A percentile compares a stretch with the other conserved stretches of the same genome.
Conservation (phyloP, 1,140 invertebrate genomes). For the Hyposmocoma kahamanoa region DNA sequence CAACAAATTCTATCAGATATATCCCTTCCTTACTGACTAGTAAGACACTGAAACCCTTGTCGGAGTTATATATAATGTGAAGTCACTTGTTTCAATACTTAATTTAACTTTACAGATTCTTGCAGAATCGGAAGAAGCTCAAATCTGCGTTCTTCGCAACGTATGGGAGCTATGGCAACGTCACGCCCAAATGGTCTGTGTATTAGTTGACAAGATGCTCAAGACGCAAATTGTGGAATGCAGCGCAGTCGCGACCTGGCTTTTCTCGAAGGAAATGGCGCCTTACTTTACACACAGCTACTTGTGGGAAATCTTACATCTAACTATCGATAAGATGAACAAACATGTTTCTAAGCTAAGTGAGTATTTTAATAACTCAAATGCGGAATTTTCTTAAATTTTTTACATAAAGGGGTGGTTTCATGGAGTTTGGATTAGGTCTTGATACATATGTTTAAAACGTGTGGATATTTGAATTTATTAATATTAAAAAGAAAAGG, state of each 20-base stretch:
- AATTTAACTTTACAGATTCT: constrained; percentile 83
- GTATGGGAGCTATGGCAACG: constrained; percentile 95
- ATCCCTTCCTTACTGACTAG: no score
- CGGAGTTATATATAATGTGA: no score
- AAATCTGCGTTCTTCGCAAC: constrained; percentile 94
- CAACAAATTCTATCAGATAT: no score
- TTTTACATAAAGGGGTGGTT: no score
- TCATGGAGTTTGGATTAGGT: no score
- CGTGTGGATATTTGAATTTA: no score
- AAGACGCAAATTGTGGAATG: constrained; percentile 98
- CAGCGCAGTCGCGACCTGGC: constrained; percentile 97
- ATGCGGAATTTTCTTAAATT: neutral
- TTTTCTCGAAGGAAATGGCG: constrained; percentile 98
- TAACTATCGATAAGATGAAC: constrained; percentile 97
- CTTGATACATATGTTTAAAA: no score
- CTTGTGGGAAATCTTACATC: constrained; percentile 97
- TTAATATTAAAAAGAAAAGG: no score
- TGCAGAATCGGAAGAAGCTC: constrained; percentile 95
- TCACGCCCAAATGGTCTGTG: constrained; percentile 97
- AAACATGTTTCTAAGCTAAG: constrained; percentile 92
- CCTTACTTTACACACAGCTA: constrained; percentile 95
- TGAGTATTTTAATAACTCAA: constrained; percentile 38
- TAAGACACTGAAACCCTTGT: no score
- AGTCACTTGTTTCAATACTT: no score
- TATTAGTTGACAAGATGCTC: constrained; percentile 96